Conservation (phyloP, 2,113 vertebrate species). For the Megaceryle torquata region DNA sequence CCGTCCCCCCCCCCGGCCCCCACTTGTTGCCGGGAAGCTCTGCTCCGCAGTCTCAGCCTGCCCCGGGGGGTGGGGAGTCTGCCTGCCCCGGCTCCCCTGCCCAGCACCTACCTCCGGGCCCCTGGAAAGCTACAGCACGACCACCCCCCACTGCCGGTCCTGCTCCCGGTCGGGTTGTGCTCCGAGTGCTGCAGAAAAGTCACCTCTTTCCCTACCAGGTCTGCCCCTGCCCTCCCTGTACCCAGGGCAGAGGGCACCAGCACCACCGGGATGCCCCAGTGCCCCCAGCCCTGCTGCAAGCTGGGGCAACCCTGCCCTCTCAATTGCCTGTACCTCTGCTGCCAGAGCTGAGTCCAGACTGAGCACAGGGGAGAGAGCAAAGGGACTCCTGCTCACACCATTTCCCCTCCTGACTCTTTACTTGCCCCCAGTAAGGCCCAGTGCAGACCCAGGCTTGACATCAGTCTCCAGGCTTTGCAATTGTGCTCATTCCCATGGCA, state of each 20-base stretch:
- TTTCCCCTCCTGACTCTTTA: background rate
- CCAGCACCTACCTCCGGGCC: accelerated
- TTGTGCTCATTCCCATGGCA: constrained; percentile 63
- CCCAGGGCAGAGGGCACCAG: background rate
- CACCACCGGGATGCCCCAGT: accelerated
- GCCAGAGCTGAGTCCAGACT: background rate
- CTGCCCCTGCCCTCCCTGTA: background rate
- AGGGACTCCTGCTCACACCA: background rate
- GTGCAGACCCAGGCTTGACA: constrained; percentile 38
- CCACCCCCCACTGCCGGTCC: background rate
- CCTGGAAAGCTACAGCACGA: background rate
- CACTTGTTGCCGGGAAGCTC: constrained; percentile 2
- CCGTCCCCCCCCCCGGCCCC: background rate
- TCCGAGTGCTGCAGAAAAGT: background rate
- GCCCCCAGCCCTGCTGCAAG: background rate
- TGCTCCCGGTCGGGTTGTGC: too few species aligned
- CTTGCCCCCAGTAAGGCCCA: background rate
- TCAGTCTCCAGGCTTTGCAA: background rate
- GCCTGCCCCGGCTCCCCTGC: background rate
- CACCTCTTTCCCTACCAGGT: background rate
- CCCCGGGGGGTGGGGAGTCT: background rate
- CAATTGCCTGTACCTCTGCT: background rate
- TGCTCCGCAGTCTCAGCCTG: background rate
- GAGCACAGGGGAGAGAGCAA: accelerated
- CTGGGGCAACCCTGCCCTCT: background rate